Conservation (phyloP, 2,888 invertebrate genomes). For the Sesia apiformis region DNA sequence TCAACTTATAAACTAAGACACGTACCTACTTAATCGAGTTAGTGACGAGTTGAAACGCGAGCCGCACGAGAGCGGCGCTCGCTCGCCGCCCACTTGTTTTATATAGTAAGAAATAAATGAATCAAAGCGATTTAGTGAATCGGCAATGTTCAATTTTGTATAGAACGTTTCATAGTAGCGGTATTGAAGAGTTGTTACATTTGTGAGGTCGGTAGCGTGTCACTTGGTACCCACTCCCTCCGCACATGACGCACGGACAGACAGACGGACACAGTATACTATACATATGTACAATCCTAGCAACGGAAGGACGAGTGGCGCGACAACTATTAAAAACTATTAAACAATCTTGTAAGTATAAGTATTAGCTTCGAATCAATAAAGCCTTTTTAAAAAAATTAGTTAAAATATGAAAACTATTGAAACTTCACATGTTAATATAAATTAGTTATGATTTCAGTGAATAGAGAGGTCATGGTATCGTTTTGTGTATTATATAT, state of each 20-base stretch:
- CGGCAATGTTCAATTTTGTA: conserved; percentile 74
- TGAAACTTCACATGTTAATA: conserved; percentile 67
- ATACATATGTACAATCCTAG: not conserved
- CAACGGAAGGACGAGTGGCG: conserved; percentile 27
- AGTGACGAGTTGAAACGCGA: conserved; percentile 45
- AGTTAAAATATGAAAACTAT: conserved; percentile 65
- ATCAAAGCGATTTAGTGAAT: conserved; percentile 63
- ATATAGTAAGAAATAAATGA: conserved; percentile 37
- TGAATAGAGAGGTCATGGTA: conserved; percentile 60
- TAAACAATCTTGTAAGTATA: conserved; percentile 73
- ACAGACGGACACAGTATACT: conserved; percentile 1
- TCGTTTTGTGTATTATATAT: conserved; percentile 62
- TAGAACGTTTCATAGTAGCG: conserved; percentile 72
- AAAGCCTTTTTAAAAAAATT: conserved; percentile 69
- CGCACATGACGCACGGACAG: not conserved
- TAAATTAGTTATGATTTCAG: conserved; percentile 66
- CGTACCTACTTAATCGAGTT: conserved; percentile 56
- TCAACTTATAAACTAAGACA: conserved; percentile 66
- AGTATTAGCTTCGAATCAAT: conserved; percentile 74
- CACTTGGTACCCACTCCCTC: not conserved
- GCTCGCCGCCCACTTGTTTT: conserved; percentile 61
- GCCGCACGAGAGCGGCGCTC: conserved; percentile 40
- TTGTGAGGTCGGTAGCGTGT: conserved; percentile 47
- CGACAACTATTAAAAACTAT: conserved; percentile 57
- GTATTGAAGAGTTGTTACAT: conserved; percentile 68